Evolutionary conservation across 2,797 vertebrate species (phyloP), one percentile per base, ranked within the genome.

Genomic region (Cyprinodon diabolis): DNA sequence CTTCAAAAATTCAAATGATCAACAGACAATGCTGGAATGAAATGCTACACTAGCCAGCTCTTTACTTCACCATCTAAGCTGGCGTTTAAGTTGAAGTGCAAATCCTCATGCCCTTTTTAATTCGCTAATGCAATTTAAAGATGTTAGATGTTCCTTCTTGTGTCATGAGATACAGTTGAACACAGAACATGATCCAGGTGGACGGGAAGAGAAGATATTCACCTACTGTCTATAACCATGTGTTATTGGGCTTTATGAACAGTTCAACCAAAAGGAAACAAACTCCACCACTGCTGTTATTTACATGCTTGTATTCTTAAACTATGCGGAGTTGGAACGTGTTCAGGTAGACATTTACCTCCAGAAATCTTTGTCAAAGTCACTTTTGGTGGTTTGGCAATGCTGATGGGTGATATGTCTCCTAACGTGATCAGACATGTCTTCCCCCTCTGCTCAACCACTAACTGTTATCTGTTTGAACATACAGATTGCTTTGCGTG

Each of bases 231-330:
- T 55, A 57, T 78, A 75, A 72, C 72, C 21, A 11, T 78, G 78
- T 40, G 67, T 71, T 62, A 82, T 3, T 66, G 78, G 37, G 62
- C 71, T 57, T 82, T 54, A 78, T 21, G 51, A 79, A 77, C 63
- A 15, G 63, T n/a, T 58, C 17, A 68, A 35, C 45, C 30, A 15
- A 40, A 71, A 52, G 58, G 56, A 77, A 84, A 45, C 21, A 13
- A 85, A 87, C 79, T 71, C 56, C 35, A n/a, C 75, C 72, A 72
- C 81, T 86, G 84, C 82, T 14, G 72, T 63, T 75, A 80, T 88
- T 87, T 69, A 86, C 87, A 84, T 57, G 69, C 77, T 80, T 63
- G 21, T 69, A 76, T 82, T 82, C 71, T 75, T 77, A 58, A 74
- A 43, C 71, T 70, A 23, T 68, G 54, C 68, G 55, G 4, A 55